Evolutionary conservation across 30 jellyfish, hydroid and myxozoan species (phyloP).

Genomic region (Pelagia noctiluca): DNA sequence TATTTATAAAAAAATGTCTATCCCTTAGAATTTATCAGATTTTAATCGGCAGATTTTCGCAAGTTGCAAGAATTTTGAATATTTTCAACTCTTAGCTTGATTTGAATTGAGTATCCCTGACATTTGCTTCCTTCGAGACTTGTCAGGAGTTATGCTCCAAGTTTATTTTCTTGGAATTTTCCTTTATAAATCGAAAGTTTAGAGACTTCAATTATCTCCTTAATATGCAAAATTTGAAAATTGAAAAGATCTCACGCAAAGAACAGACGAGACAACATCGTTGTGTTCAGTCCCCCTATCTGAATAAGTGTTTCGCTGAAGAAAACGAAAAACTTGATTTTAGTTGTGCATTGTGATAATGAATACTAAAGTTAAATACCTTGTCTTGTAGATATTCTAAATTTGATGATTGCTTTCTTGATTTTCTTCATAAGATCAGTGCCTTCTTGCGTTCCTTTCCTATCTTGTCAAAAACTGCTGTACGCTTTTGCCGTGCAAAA

Average conservation of each 20-base stretch:
- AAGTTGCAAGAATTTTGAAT: background rate
- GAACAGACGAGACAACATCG: background rate
- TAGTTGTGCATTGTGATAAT: background rate
- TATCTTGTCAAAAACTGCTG: background rate
- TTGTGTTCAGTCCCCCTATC: background rate
- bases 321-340: background rate
- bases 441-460: background rate
- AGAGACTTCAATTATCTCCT: too few relatives aligned
- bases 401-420: background rate
- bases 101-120: background rate
- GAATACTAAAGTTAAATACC: background rate
- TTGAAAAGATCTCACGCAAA: background rate
- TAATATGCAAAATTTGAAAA: background rate
- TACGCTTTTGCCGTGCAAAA: constrained; percentile 3
- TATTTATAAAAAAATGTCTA: background rate
- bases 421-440: background rate
- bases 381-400: background rate
- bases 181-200: background rate
- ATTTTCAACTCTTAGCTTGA: background rate
- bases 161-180: background rate
- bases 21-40: too few relatives aligned
- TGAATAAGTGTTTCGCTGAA: background rate
- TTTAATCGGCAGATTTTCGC: constrained; percentile 5
- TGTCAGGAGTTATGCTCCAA: background rate
- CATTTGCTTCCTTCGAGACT: constrained; percentile 1